phyloP scores from a whole-genome alignment of 2,113 vertebrate genomes.

The Megaceryle torquata region DNA sequence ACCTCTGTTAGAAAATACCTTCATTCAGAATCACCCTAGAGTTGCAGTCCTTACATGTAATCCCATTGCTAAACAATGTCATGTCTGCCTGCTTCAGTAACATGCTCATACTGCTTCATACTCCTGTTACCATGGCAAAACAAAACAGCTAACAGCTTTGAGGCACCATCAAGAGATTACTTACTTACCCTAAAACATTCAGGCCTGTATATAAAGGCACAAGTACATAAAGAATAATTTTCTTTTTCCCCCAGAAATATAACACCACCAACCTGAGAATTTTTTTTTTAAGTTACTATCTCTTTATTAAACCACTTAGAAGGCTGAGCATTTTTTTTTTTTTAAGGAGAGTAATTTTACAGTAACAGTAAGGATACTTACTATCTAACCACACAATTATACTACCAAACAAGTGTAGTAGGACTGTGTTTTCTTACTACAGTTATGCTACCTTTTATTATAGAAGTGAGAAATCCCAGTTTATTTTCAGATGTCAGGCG shows the following conservation, averaged over 20 bases:
- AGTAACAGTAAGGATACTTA: not conserved
- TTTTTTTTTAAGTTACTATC: not conserved
- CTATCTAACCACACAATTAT: not conserved
- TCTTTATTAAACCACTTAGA: not conserved
- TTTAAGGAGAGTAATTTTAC: not conserved
- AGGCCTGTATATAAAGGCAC: not conserved
- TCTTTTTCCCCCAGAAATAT: not conserved
- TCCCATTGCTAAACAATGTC: not conserved
- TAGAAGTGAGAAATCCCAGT: not conserved
- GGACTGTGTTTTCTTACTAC: not conserved
- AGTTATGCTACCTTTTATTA: not conserved
- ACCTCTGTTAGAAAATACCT: not conserved
- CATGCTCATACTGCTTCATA: not conserved
- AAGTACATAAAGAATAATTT: not conserved
- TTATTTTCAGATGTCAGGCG: not conserved
- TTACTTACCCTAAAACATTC: not conserved
- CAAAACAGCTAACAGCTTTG: slow-evolving; percentile 34
- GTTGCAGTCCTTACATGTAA: not conserved
- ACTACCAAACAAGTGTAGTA: not conserved
- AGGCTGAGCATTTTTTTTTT: not conserved
- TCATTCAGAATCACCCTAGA: not conserved
- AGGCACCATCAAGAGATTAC: not conserved
- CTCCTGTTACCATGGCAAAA: slow-evolving; percentile 50
- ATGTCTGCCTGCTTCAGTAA: slow-evolving; percentile 2
- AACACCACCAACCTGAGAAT: not conserved